Base-by-base conservation (phyloP, 2,888 invertebrate species). In the Tetramorium bicarinatum region DNA sequence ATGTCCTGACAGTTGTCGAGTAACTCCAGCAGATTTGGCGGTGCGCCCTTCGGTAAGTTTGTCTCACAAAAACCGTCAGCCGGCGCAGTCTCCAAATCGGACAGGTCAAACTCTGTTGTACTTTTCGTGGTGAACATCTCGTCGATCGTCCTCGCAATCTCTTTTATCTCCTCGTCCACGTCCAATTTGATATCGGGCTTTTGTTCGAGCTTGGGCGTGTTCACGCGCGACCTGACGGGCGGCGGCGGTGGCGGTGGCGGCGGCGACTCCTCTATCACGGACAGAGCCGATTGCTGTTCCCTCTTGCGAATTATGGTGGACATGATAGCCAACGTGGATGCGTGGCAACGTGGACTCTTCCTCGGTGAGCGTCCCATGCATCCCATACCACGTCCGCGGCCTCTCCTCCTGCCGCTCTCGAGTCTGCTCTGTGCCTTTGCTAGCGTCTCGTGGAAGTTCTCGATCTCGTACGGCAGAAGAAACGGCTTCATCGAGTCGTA, bases 291-390 rank as follows among this genome's bases (percentile, higher is more conserved):
- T 44, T 92, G 93, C 18, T 92, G 93, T 47, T 95, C 94, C n/a
- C 92, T 88, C 72, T 94, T 94, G 9, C 94, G 90, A 18, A 95
- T 94, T n/a, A 95, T 94, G 25, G 95, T 95, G 3, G 95, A 95
- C 95, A 98, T 96, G 82, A 98, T 97, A 0, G 98, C 98, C 84
- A 98, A 95, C 0, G 98, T 98, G 0, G 98, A 98, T 0, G 98
- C 98, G 93, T 98, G 98, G 93, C 98, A 98, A 34, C 98, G 95
- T 0, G 98, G 98, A 0, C 98, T 98, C 93, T 98, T 98, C 59
- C 98, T 95, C 0, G 98, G 97, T 85, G 96, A 97, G 47, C 95
- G 95, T 67, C 96, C 96, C 6, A 85, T 6, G 25, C 85, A 80
- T 25, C 87, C 86, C 0, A 85, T 81, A 18, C 87, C 87, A 0